Percentiles rank a stretch among this genome's conserved stretches.
These are phyloP conservation scores for Drosophila anceps DNA, from an alignment of 2,888 invertebrate genomes.

Conservation along the genomic window DNA sequence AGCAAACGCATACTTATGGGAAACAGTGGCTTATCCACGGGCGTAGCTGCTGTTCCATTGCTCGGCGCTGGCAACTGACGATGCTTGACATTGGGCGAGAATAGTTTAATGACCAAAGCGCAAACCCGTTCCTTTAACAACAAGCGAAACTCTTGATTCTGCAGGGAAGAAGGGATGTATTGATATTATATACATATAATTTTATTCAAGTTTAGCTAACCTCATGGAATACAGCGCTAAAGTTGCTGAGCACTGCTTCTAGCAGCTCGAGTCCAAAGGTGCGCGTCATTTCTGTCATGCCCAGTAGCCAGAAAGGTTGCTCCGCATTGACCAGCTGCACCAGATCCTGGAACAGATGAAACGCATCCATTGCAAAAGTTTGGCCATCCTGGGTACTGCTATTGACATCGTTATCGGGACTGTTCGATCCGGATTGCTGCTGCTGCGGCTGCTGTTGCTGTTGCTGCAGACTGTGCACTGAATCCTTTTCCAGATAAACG, in stretches of 20 bases:
- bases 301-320: conserved; percentile 97
- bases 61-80: conserved; percentile 86
- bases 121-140: conserved; percentile 98
- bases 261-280: conserved; percentile 98
- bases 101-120: conserved; percentile 98
- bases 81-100: conserved; percentile 99
- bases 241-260: conserved; percentile 96
- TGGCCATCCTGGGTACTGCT: conserved; percentile 88
- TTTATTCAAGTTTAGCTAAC: conserved; percentile 84
- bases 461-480: conserved; percentile 68
- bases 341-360: conserved; percentile 97
- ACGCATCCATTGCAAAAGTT: conserved; percentile 97
- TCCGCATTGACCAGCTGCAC: conserved; percentile 98
- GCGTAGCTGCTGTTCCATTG: conserved; percentile 88
- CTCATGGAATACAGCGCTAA: conserved; percentile 93
- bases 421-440: conserved; percentile 28
- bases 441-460: conserved; percentile 51
- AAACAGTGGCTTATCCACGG: conserved; percentile 96
- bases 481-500: conserved; percentile 86
- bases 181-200: neutral
- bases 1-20: conserved; percentile 98
- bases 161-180: too few species aligned
- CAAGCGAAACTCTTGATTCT: conserved; percentile 97
- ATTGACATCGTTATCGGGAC: conserved; percentile 52
- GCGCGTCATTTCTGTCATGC: conserved; percentile 98